Base-by-base conservation (phyloP, 2,113 vertebrate genomes). In the Heterocephalus glaber region DNA sequence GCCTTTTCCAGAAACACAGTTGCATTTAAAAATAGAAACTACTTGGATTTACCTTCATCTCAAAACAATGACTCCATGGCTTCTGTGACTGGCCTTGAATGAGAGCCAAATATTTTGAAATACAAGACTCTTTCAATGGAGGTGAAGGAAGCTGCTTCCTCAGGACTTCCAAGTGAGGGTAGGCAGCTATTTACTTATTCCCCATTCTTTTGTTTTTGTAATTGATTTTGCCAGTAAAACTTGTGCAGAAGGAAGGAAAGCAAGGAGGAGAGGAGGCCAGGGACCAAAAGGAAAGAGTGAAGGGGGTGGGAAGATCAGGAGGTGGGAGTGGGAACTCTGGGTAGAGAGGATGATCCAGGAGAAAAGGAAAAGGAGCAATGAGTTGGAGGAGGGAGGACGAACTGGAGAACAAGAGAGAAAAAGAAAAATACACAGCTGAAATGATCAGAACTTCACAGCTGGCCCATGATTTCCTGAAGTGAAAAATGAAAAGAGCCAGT, bases 1-100 rank as follows among this genome's bases (percentile, higher is more conserved):
- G 93, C 16, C 81, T 97, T 93, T 96, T 96, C 94, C 97, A 97
- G 94, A 97, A 96, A 94, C 95, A 95, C 95, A 97, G 90, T 89
- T 86, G 83, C 68, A 24, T 54, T 94, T 90, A 72, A 96, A 97
- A 92, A 95, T 97, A 96, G 95, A 90, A 96, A 63, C 41, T n/a
- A 87, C 91, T 86, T 83, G 89, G 60, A 65, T 95, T 83, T 80
- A 76, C 94, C 95, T 96, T 94, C 89, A 80, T 92, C 96, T 96
- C 91, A 1, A 56, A 76, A 95, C 95, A 93, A 92, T 95, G 56
- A 94, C 54, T 96, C 91, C 63, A 1, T 0, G 26, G 61, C 49
- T 47, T 0, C 60, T 22, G 66, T 41, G 30, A 24, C 54, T 41
- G 95, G 86, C 97, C 97, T 98, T 98, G 96, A 97, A 94, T 1